phyloP scores from a whole-genome alignment of 2,797 vertebrate genomes.

The Lindbergichthys nudifrons region DNA sequence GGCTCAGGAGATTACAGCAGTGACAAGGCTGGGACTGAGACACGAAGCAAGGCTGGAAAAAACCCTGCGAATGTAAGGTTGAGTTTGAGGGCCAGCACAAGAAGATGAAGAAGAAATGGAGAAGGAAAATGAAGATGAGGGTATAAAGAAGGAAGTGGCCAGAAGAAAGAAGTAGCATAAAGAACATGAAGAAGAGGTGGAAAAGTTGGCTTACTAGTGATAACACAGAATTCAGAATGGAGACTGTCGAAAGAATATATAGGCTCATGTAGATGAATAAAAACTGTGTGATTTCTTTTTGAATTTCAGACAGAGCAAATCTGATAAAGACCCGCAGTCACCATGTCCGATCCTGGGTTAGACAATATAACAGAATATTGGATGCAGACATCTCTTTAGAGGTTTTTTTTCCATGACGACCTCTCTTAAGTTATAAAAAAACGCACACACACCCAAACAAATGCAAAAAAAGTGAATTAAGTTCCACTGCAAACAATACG shows the following conservation, averaged over 20 bases:
- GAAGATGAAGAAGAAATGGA: not conserved
- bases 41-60: slow-evolving; percentile 26
- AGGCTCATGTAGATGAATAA: not conserved
- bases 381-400: not conserved
- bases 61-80: slow-evolving; percentile 11
- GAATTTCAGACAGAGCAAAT: not conserved
- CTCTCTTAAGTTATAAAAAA: not conserved
- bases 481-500: slow-evolving; percentile 46
- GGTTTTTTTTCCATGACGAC: too few species aligned
- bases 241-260: not conserved
- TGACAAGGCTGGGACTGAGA: slow-evolving; percentile 64
- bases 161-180: not conserved
- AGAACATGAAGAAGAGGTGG: not conserved
- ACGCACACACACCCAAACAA: not conserved
- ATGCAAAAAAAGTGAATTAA: slow-evolving; percentile 7
- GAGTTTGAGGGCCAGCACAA: not conserved
- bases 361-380: not conserved
- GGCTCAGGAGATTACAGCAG: slow-evolving; percentile 83
- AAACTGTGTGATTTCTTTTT: not conserved
- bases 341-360: not conserved
- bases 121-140: not conserved
- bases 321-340: not conserved
- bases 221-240: not conserved
- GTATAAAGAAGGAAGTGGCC: not conserved
- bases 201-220: not conserved